Evolutionary conservation across 2,113 vertebrate genomes (phyloP), one percentile per base, ranked within the genome.

Genomic region (Cynocephalus volans): DNA sequence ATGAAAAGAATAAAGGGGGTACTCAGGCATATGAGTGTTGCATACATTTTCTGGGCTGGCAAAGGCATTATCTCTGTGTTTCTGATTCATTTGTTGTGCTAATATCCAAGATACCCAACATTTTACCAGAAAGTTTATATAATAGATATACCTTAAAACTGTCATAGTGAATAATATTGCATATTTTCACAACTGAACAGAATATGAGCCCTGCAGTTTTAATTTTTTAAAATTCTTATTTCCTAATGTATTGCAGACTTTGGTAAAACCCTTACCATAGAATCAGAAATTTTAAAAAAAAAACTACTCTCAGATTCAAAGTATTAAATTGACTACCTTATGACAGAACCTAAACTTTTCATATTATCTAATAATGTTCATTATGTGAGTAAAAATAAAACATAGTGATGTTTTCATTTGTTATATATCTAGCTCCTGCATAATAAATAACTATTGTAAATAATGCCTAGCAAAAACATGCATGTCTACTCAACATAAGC

Each of bases 31-130:
- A 81, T 62, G 72, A 93, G 23, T 48, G 60, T n/a, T 96, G 89
- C 31, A 95, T 92, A 62, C 89, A 93, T 97, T 97, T 96, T 95
- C 83, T 93, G 75, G 64, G 93, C 90, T 97, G 80, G 88, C 60
- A 93, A 92, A 97, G n/a, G 75, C 64, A 73, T 96, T 96, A 69
- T 93, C 65, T 96, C 21, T 80, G n/a, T 95, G 77, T 93, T 26
- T 92, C 86, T 96, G 62, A 96, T 93, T 90, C 89, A 95, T 95
- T 97, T 85, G 75, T 84, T 92, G 54, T 82, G 76, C 87, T 93
- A 93, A 95, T 77, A 91, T 92, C 90, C 64, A 93, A 31, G 75
- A 85, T 7, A 83, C 5, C 33, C 82, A 86, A 96, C 17, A 67
- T 76, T 84, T 80, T 70, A 86, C 33, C 73, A 93, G n/a, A 90